Conservation (phyloP, 1,140 invertebrate genomes). For the Bombus terrestris region DNA sequence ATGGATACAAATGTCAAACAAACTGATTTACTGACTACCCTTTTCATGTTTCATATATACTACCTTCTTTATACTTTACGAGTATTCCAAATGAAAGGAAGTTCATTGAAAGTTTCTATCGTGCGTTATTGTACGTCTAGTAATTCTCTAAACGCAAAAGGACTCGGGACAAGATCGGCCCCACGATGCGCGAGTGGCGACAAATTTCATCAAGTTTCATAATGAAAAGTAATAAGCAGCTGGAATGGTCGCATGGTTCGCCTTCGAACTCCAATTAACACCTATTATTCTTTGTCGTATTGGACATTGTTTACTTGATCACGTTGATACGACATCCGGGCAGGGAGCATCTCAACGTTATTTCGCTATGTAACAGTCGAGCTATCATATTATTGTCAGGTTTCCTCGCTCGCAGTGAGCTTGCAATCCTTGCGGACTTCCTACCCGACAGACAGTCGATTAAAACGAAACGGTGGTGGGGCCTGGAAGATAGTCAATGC, state of each 20-base stretch:
- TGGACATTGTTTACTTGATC: neutral
- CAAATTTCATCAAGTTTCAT: neutral
- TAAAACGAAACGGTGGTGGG: conserved; percentile 51
- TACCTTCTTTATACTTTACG: neutral
- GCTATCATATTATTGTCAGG: neutral
- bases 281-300: conserved; percentile 1
- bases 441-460: conserved; percentile 20
- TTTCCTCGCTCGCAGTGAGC: conserved; percentile 7
- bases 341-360: neutral
- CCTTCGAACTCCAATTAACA: conserved; percentile 1
- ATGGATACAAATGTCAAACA: neutral
- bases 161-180: too few species aligned
- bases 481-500: conserved; percentile 60
- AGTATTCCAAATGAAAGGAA: neutral
- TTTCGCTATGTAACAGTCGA: too few species aligned
- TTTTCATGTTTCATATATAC: neutral
- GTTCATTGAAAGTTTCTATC: neutral
- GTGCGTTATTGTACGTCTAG: too few species aligned
- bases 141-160: neutral
- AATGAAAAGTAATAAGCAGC: neutral
- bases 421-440: conserved; percentile 15
- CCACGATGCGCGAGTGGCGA: neutral
- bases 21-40: neutral
- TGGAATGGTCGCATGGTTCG: too few species aligned
- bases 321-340: neutral